Base-by-base conservation (phyloP, 2,888 invertebrate species). In the Hypomecis punctinalis region DNA sequence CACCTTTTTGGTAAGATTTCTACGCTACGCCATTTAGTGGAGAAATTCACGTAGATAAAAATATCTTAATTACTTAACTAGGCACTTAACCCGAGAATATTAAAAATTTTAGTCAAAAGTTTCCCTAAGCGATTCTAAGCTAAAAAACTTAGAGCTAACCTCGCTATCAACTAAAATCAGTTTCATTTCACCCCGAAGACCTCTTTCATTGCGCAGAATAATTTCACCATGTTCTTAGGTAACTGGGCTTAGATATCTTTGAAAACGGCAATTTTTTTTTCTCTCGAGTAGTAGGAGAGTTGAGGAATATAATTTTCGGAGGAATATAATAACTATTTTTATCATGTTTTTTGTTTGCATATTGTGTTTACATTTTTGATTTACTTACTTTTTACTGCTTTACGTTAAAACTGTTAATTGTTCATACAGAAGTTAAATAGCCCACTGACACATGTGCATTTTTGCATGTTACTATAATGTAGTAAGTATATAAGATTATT, bases 261-360 rank as follows among this genome's bases (percentile, higher is more conserved):
- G 59, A 61, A 54, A 52, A 67, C 62, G 55, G 53, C 61, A 69
- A 64, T 68, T 68, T 69, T 68, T 65, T 69, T 66, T 61, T 65
- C 64, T 65, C 53, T 39, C 58, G 35, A 61, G 23, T 23, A 23
- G 23, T 23, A 23, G 3, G 3, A 3, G 23, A 23, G 23, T 3
- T 23, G 3, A 23, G 23, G 23, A 23, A 23, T 23, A 3, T 23
- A 23, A 23, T 23, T 23, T 23, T 23, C 23, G 23, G n/a, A n/a
- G n/a, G n/a, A n/a, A n/a, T n/a, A n/a, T n/a, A n/a, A n/a, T n/a
- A n/a, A n/a, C n/a, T n/a, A n/a, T n/a, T n/a, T n/a, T n/a, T n/a
- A n/a, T n/a, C n/a, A n/a, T n/a, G n/a, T n/a, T n/a, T n/a, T n/a
- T n/a, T n/a, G n/a, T n/a, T n/a, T n/a, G n/a, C n/a, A n/a, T n/a